phyloP scores from a whole-genome alignment of 2,888 invertebrate species.

The Melangyna quadrimaculata region DNA sequence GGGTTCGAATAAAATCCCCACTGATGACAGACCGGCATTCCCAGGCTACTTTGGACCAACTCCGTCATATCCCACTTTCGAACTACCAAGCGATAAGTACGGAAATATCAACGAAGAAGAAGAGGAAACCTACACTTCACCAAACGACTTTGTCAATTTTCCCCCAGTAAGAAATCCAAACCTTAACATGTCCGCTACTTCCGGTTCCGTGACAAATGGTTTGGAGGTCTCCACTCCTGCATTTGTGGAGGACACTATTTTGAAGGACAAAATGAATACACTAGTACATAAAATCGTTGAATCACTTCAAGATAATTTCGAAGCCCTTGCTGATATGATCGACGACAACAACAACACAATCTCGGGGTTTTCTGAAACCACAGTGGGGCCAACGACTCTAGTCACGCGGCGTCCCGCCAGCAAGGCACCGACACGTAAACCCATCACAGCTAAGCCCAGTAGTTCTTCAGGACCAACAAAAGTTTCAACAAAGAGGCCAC shows the following conservation, averaged over 20 bases:
- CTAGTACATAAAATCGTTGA: slow-evolving; percentile 92
- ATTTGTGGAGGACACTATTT: slow-evolving; percentile 88
- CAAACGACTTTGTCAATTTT: slow-evolving; percentile 89
- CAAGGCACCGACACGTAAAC: slow-evolving; percentile 77
- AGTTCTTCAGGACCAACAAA: slow-evolving; percentile 74
- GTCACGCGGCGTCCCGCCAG: slow-evolving; percentile 75
- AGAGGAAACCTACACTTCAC: slow-evolving; percentile 85
- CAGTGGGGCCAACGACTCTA: slow-evolving; percentile 71
- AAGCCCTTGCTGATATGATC: slow-evolving; percentile 90
- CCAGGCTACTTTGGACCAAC: slow-evolving; percentile 80
- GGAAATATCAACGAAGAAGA: slow-evolving; percentile 76
- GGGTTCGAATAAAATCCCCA: slow-evolving; percentile 74
- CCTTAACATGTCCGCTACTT: slow-evolving; percentile 85
- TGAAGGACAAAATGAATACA: slow-evolving; percentile 90
- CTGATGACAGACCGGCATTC: slow-evolving; percentile 79
- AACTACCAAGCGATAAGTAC: slow-evolving; percentile 76
- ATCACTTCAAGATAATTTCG: slow-evolving; percentile 91
- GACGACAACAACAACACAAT: slow-evolving; percentile 82
- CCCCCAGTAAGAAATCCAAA: slow-evolving; percentile 93
- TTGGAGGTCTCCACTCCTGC: slow-evolving; percentile 89
- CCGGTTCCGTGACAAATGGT: slow-evolving; percentile 83
- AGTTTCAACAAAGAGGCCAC: slow-evolving; percentile 78
- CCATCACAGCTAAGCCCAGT: slow-evolving; percentile 74
- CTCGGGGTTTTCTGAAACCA: slow-evolving; percentile 59
- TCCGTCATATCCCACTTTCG: slow-evolving; percentile 79